phyloP scores from a whole-genome alignment of 2,797 vertebrate species.

The Poeciliopsis paucimaculata region DNA sequence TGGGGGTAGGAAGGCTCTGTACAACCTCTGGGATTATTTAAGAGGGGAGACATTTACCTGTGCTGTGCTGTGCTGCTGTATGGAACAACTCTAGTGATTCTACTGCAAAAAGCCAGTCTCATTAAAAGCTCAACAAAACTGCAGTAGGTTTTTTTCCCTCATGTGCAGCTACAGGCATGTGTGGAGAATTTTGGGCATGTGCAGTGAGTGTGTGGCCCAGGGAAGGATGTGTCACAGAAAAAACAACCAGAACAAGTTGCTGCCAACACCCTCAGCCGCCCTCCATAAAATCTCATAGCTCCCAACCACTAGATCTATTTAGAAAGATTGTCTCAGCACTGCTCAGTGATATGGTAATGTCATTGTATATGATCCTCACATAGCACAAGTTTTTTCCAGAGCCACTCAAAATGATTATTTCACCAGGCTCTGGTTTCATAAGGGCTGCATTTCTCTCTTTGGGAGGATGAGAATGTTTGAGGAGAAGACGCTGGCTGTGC shows the following conservation, averaged over 20 bases:
- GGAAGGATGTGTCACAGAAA: conserved; percentile 3
- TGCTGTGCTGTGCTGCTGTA: neutral
- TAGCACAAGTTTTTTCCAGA: conserved; percentile 22
- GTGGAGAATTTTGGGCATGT: neutral
- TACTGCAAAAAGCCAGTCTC: neutral
- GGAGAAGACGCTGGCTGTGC: neutral
- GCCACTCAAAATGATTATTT: conserved; percentile 29
- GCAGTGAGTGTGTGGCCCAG: neutral
- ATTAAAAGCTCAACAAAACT: neutral
- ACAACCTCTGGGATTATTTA: conserved; percentile 16
- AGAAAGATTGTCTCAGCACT: conserved; percentile 17
- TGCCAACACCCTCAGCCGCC: neutral
- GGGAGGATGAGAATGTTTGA: neutral
- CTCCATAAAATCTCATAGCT: conserved; percentile 1
- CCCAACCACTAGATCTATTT: conserved; percentile 16
- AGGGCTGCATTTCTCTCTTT: neutral
- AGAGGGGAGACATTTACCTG: neutral
- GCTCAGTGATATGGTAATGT: neutral
- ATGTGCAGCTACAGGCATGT: neutral
- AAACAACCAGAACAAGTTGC: neutral
- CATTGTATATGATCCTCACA: conserved; percentile 34
- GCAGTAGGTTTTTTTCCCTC: neutral
- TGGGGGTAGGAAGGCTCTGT: neutral
- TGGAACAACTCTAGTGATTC: neutral
- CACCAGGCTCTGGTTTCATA: conserved; percentile 19